Evolutionary conservation across 2,797 vertebrate genomes (phyloP).

Genomic region (Sebastes hopkinsi): DNA sequence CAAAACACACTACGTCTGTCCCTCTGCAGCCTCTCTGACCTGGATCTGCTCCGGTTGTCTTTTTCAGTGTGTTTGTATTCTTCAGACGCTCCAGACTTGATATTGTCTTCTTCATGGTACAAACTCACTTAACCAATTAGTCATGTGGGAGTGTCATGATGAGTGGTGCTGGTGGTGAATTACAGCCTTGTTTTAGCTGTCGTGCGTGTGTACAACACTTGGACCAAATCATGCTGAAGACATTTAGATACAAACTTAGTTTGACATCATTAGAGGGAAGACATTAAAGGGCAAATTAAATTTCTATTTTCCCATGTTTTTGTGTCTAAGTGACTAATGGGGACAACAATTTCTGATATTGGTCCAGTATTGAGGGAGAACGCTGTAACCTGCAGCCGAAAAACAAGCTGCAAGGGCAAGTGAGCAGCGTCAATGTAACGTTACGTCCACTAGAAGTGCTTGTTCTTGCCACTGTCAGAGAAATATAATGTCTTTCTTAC

Average conservation of each 20-base stretch:
- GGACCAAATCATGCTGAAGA: not conserved
- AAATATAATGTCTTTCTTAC: no score
- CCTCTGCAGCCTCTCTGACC: constrained; percentile 14
- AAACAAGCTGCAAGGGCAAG: no score
- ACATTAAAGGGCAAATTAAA: not conserved
- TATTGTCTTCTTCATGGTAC: not conserved
- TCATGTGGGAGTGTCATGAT: constrained; percentile 41
- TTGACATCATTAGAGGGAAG: not conserved
- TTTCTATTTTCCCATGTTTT: no score
- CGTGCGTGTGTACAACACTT: not conserved
- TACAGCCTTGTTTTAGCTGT: constrained; percentile 8
- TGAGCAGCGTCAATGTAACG: no score
- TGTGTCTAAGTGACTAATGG: no score
- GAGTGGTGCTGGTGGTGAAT: not conserved
- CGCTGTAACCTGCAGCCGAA: fast-evolving
- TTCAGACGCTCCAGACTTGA: not conserved
- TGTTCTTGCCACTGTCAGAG: no score
- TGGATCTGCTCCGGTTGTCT: not conserved
- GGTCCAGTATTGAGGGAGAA: no score
- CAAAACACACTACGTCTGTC: constrained; percentile 2
- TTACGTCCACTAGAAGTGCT: no score
- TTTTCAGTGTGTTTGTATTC: not conserved
- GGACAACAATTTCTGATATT: no score
- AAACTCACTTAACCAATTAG: constrained; percentile 26
- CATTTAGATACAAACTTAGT: not conserved